Evolutionary conservation across 2,888 invertebrate genomes (phyloP), one percentile per base, ranked within the genome.

Genomic region (Masnerella sp.): DNA sequence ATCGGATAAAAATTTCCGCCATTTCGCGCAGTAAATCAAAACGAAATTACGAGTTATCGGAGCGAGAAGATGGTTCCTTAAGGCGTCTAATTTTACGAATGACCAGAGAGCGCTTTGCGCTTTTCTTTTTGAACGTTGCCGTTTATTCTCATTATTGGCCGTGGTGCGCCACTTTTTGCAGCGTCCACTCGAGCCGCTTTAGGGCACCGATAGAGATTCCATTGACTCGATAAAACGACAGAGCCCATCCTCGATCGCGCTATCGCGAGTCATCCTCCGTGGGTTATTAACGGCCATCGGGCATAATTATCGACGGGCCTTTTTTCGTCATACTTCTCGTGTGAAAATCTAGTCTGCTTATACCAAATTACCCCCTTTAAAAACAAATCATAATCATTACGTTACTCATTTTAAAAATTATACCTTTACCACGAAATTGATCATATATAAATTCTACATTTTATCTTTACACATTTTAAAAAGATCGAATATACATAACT

Each of bases 241-340:
- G 71, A 56, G 47, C 56, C 73, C 75, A 67, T 78, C 75, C 59
- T 47, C 77, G 65, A 74, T 72, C 51, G 65, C 56, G 38, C 18
- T 58, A 58, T 59, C 51, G 47, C 61, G 62, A 77, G 69, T 76
- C 68, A 36, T 49, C 72, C 67, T 38, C 38, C 78, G 77, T 79
- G 78, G 80, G 74, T 82, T 82, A 80, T 81, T 80, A 81, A 79
- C 79, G 77, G 78, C 79, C 81, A 77, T 76, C 68, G 74, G 80
- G 74, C 79, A 76, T 80, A 81, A 83, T 83, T 82, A 80, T 80
- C 77, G 74, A 64, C 45, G 28, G 15, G 3, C 17, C 43, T 65
- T 51, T 58, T 65, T 51, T 42, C 36, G 17, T 61, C 49, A 20
- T 52, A 45, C 40, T 34, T 47, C 20, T 54, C 61, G 69, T 69